These are phyloP conservation scores for Menura novaehollandiae DNA, from an alignment of 2,113 vertebrate genomes.

Conservation along the genomic window DNA sequence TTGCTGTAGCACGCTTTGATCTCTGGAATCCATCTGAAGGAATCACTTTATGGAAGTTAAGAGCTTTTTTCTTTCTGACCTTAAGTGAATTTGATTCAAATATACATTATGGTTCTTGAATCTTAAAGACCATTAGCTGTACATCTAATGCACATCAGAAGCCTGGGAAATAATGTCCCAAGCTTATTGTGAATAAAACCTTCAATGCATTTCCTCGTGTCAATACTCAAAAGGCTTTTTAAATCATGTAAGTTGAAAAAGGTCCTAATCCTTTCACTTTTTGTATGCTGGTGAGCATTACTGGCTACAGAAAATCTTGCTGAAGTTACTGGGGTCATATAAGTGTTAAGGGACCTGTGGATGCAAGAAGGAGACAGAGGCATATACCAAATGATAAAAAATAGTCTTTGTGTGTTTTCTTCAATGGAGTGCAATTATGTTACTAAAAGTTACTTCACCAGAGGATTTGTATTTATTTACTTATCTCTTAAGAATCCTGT, in stretches of 20 bases:
- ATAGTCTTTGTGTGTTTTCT: not conserved
- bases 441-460: not conserved
- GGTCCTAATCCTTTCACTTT: not conserved
- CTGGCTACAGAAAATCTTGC: not conserved
- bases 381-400: not conserved
- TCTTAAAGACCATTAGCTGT: conserved; percentile 59
- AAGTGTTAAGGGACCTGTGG: not conserved
- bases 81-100: conserved; percentile 69
- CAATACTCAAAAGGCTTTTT: not conserved
- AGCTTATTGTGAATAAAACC: conserved; percentile 24
- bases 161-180: not conserved
- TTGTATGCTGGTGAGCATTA: not conserved
- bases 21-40: conserved; percentile 61
- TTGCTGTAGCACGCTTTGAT: conserved; percentile 67
- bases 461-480: not conserved
- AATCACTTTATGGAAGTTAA: conserved; percentile 60
- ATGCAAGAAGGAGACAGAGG: not conserved
- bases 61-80: conserved; percentile 48
- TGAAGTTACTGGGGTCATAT: not conserved
- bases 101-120: conserved; percentile 50
- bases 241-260: not conserved
- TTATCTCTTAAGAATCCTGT: not conserved
- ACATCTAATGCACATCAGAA: conserved; percentile 20
- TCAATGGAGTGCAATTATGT: not conserved
- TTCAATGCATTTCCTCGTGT: not conserved